Evolutionary conservation across 2,113 vertebrate genomes (phyloP), one percentile per base, ranked within the genome.

Genomic region (Guaruba guarouba): DNA sequence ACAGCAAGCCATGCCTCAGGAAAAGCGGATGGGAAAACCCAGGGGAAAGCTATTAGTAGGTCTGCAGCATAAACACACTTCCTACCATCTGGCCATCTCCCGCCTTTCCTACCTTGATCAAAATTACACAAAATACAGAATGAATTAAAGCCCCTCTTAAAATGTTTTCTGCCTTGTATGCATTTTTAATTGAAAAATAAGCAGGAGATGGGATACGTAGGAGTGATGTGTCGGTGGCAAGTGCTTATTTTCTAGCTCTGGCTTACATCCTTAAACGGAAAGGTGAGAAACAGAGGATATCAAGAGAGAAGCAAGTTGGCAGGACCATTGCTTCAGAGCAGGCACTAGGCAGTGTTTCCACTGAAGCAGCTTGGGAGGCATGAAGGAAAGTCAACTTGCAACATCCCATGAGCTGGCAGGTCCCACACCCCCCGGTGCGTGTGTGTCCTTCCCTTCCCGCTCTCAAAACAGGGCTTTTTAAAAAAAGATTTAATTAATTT

Each of bases 401-500:
- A 35, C 9, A 31, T 59, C 69, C 37, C 35, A 46, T 2, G 14
- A 84, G 51, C 61, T 82, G 64, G 74, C 5, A 10, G 62, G 35
- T 87, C 70, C 78, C 52, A 51, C 35, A 61, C 23, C 25, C 33
- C 27, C 24, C 0, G 1, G 2, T 24, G 46, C 0, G 0, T 67
- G 28, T 5, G 3, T 49, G 63, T 54, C 92, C 74, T 76, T 78
- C 46, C 70, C 67, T 55, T 69, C 61, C 37, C 0, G 0, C n/a
- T 86, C 67, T 62, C 75, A 84, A 93, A 93, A 78, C 20, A 51
- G 5, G 6, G 16, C 57, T 35, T 8, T 89, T 0, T 3, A 13
- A 43, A 61, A 35, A 27, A 41, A 51, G 22, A 27, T 73, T 82
- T 90, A 95, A 96, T 93, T 93, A 95, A 83, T 89, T 91, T 96